phyloP scores from a whole-genome alignment of 2,888 invertebrate species.

The Heliconius sara region DNA sequence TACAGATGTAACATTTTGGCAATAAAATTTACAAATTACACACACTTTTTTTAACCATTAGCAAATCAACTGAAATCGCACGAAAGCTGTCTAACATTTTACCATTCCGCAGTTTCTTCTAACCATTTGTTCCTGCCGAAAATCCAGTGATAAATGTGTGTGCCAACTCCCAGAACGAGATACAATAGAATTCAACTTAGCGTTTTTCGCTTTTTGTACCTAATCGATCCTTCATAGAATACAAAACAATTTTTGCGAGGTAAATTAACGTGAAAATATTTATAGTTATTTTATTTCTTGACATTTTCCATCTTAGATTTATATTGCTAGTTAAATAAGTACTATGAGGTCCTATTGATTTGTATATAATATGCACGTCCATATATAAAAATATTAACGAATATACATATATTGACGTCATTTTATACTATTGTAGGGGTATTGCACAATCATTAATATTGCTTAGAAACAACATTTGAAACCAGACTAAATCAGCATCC shows the following conservation, averaged over 20 bases:
- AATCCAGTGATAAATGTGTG: constrained; percentile 48
- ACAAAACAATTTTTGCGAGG: not conserved
- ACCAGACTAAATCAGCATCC: too few relatives aligned
- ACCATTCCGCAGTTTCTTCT: constrained; percentile 43
- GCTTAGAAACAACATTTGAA: too few relatives aligned
- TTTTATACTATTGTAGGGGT: not conserved
- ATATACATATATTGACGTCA: not conserved
- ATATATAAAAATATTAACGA: not conserved
- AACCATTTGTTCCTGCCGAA: constrained; percentile 45
- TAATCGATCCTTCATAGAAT: constrained; percentile 32
- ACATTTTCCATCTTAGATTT: not conserved
- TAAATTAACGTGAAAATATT: constrained; percentile 9
- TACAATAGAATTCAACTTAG: constrained; percentile 45
- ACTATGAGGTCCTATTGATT: not conserved
- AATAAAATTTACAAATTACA: not conserved
- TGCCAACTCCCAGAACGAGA: constrained; percentile 45
- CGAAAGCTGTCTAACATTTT: constrained; percentile 31
- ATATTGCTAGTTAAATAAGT: not conserved
- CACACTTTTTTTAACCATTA: not conserved
- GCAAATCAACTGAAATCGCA: constrained; percentile 27
- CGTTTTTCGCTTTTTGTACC: constrained; percentile 29
- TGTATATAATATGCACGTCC: not conserved
- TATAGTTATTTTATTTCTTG: constrained; percentile 4
- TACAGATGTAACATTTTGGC: too few relatives aligned
- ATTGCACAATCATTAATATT: too few relatives aligned